These are phyloP conservation scores for Bubalus kerabau DNA, from an alignment of 2,113 vertebrate genomes.

Conservation along the genomic window DNA sequence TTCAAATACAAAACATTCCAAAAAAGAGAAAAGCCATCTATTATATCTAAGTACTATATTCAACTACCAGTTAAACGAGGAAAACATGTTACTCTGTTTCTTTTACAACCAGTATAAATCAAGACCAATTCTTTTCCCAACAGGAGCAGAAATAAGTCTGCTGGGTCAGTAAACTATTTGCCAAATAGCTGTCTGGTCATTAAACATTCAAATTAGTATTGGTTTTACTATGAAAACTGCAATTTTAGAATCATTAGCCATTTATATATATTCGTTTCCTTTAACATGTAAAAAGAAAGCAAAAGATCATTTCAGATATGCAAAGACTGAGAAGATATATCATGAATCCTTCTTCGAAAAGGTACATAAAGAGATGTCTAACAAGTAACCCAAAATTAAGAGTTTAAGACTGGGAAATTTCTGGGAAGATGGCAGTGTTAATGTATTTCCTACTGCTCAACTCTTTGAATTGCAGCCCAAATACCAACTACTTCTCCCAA, in stretches of 20 bases:
- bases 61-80: conserved; percentile 37
- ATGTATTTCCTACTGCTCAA: neutral
- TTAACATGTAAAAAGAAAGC: neutral
- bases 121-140: neutral
- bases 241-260: neutral
- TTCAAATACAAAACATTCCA: conserved; percentile 67
- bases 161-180: conserved; percentile 5
- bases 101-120: conserved; percentile 46
- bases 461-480: neutral
- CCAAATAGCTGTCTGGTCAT: neutral
- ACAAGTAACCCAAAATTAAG: neutral
- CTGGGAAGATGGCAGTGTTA: neutral
- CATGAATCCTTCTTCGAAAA: neutral
- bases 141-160: neutral
- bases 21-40: conserved; percentile 44
- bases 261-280: neutral
- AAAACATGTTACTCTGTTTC: conserved; percentile 22
- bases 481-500: neutral
- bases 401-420: neutral
- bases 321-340: neutral
- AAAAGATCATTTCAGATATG: neutral
- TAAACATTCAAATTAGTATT: neutral
- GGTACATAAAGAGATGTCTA: neutral
- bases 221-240: neutral
- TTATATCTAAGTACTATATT: conserved; percentile 28